Conservation (phyloP, 2,888 invertebrate genomes). For the Hirtodrosophila confusa region DNA sequence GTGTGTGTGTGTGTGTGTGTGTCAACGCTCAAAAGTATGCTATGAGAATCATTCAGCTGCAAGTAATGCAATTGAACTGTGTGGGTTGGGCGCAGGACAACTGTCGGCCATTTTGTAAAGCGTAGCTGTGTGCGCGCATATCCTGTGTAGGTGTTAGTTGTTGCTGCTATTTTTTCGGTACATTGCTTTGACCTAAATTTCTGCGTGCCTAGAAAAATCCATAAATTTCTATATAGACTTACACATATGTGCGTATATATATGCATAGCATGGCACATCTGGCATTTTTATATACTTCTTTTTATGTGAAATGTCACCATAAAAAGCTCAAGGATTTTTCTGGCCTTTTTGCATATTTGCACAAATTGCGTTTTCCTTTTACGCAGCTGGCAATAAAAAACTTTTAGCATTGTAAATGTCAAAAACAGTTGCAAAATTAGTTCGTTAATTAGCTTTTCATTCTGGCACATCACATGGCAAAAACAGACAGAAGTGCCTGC, state of each 20-base stretch:
- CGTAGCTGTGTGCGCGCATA: conserved; percentile 11
- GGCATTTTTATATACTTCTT: conserved; percentile 22
- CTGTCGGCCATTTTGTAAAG: conserved; percentile 32
- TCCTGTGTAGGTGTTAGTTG: conserved; percentile 12
- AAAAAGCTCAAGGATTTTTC: conserved; percentile 13
- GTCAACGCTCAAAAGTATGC: conserved; percentile 52
- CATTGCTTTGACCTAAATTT: conserved; percentile 61
- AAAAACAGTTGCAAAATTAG: conserved; percentile 75
- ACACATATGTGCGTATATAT: conserved; percentile 9
- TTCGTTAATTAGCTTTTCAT: conserved; percentile 78
- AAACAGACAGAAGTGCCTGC: conserved; percentile 45
- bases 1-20: conserved; percentile 5
- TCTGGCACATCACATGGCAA: conserved; percentile 57
- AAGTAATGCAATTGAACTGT: conserved; percentile 60
- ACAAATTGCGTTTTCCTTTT: conserved; percentile 49
- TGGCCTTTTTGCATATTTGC: conserved; percentile 2
- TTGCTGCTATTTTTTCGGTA: conserved; percentile 17
- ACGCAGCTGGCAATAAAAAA: conserved; percentile 46
- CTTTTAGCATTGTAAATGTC: conserved; percentile 69
- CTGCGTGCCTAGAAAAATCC: conserved; percentile 34
- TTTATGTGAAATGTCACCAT: not conserved
- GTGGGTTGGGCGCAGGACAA: conserved; percentile 18
- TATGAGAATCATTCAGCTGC: conserved; percentile 56
- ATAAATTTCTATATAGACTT: conserved; percentile 29
- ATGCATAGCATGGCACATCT: not conserved